phyloP scores from a whole-genome alignment of 2,113 vertebrate genomes.

The Calypte anna region DNA sequence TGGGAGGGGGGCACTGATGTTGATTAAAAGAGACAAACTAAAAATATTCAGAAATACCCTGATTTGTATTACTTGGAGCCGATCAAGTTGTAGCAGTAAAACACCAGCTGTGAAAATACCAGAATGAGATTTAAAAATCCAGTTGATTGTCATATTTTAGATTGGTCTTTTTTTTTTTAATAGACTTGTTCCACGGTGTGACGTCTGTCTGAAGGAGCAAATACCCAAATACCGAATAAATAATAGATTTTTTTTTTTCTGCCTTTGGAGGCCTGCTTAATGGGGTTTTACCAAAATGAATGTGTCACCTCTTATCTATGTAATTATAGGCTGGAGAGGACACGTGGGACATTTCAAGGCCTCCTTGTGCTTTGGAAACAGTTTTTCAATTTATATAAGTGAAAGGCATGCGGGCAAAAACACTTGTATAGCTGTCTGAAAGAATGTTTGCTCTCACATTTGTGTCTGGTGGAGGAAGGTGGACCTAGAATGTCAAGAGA shows the following conservation, averaged over 20 bases:
- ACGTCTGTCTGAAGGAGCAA: neutral
- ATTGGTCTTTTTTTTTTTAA: neutral
- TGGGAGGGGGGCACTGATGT: neutral
- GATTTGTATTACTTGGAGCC: neutral
- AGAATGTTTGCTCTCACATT: neutral
- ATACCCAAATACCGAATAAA: neutral
- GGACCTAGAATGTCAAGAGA: neutral
- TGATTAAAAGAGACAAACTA: neutral
- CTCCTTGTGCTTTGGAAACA: neutral
- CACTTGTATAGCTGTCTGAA: slow-evolving; percentile 1
- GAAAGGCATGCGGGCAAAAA: neutral
- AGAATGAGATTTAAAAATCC: neutral
- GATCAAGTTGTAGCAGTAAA: neutral
- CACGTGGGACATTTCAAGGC: slow-evolving; percentile 22
- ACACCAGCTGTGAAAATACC: neutral
- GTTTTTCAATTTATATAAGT: slow-evolving; percentile 37
- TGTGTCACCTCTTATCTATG: slow-evolving; percentile 32
- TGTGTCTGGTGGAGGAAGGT: neutral
- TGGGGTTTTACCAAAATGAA: slow-evolving; percentile 5
- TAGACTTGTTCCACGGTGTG: neutral
- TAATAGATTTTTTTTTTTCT: slow-evolving; percentile 2
- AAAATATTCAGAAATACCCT: neutral
- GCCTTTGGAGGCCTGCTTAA: slow-evolving; percentile 10
- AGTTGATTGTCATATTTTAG: neutral
- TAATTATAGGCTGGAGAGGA: neutral